Base-by-base conservation (phyloP, 2,888 invertebrate genomes). In the Emmelina monodactyla region DNA sequence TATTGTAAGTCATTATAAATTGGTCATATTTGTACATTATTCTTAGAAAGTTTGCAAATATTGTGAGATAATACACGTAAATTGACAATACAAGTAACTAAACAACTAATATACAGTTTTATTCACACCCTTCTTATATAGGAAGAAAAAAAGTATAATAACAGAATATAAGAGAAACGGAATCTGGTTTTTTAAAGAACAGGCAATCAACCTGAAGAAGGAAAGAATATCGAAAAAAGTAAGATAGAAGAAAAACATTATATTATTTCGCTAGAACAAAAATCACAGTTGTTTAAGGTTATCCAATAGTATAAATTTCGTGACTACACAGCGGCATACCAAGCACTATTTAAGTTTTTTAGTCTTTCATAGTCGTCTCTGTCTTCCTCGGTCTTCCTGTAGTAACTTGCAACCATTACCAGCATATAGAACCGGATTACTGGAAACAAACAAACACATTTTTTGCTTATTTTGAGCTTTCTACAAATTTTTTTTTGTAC, bases 21-120 rank as follows among this genome's bases (percentile, higher is more conserved):
- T 69, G 71, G 68, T 68, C 64, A 64, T 63, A 59, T 71, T 71
- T 78, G 73, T 78, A 76, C 69, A 69, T 68, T 66, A 59, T 65
- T 59, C 62, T 66, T 73, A 75, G 70, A 58, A 51, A 57, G 59
- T 69, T 66, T 72, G 73, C 71, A 73, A 68, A 75, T 68, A 66
- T 71, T 78, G 76, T 73, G 75, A 73, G 65, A 68, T 75, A 70
- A 59, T 63, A 75, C 67, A 71, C 69, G 66, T 72, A 71, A 73
- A 76, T 66, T 71, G 78, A 79, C 79, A 78, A 79, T 79, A 78
- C 78, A 68, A 76, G 71, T 65, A 63, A 68, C 60, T 58, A 64
- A 67, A 66, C 53, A 54, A 58, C 51, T 47, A 43, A 36, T 10
- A 39, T 19, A 35, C 33, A 31, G 31, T 40, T 44, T 47, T 52